Percentiles rank a stretch among this genome's conserved stretches.
Conservation (phyloP, 2,797 vertebrate genomes). For the Pangasius djambal region DNA sequence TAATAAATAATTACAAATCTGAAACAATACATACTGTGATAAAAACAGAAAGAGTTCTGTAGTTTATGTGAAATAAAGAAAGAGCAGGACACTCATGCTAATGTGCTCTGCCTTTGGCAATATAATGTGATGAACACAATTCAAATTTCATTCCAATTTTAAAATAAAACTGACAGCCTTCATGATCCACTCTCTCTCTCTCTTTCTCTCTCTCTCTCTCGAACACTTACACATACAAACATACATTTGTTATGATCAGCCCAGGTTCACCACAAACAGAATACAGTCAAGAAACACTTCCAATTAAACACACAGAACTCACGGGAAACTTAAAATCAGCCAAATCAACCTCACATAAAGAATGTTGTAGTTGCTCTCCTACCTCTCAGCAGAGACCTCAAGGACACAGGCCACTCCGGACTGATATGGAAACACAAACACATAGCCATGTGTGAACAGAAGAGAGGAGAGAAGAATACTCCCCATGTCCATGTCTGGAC, state of each 20-base stretch:
- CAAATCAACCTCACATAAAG: too few species aligned
- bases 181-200: neutral
- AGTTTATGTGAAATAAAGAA: neutral
- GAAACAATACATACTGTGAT: neutral
- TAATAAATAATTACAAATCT: neutral
- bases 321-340: neutral
- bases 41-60: neutral
- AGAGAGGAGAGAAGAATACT: neutral
- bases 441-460: slow-evolving; percentile 44
- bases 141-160: neutral
- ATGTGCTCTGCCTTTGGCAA: neutral
- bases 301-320: neutral
- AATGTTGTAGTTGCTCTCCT: slow-evolving; percentile 4
- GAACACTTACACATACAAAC: neutral
- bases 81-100: neutral
- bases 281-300: neutral
- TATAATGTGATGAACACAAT: neutral
- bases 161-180: neutral
- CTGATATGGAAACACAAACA: slow-evolving; percentile 45
- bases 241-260: neutral
- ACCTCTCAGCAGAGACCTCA: slow-evolving; percentile 56
- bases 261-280: slow-evolving; percentile 11
- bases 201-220: neutral
- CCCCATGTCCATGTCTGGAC: neutral
- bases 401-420: slow-evolving; percentile 52